Evolutionary conservation across 2,888 invertebrate genomes (phyloP).

Genomic region (Troilus luridus): DNA sequence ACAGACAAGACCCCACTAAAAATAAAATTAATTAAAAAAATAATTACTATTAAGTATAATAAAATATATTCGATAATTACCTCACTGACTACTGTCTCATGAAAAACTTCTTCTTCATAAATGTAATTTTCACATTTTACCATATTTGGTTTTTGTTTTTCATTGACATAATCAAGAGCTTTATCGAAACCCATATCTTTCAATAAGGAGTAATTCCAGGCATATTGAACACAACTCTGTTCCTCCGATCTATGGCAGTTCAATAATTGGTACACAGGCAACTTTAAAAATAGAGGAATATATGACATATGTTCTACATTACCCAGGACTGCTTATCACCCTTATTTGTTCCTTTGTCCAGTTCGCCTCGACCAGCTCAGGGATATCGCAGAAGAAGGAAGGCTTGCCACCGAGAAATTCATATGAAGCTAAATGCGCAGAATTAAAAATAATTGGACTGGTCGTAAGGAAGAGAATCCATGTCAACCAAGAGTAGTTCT

Average conservation of each 20-base stretch:
- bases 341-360: conserved; percentile 72
- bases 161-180: conserved; percentile 68
- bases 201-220: conserved; percentile 71
- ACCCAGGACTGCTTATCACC: conserved; percentile 68
- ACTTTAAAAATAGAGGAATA: neutral
- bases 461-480: conserved; percentile 60
- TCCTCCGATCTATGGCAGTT: conserved; percentile 56
- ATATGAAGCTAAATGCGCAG: conserved; percentile 72
- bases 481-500: conserved; percentile 61
- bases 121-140: conserved; percentile 69
- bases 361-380: conserved; percentile 69
- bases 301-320: conserved; percentile 56
- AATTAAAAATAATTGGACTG: conserved; percentile 61
- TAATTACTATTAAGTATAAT: too few species aligned
- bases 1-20: conserved; percentile 73
- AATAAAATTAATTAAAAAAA: neutral
- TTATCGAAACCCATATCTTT: conserved; percentile 70
- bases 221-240: conserved; percentile 70
- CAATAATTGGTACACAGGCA: neutral
- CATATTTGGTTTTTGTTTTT: conserved; percentile 66
- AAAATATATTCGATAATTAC: conserved; percentile 55
- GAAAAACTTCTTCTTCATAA: conserved; percentile 68
- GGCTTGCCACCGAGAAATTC: conserved; percentile 72
- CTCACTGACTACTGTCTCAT: conserved; percentile 64
- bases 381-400: conserved; percentile 71